Evolutionary conservation across 2,888 invertebrate species (phyloP).

Genomic region (Melanchra persicariae): DNA sequence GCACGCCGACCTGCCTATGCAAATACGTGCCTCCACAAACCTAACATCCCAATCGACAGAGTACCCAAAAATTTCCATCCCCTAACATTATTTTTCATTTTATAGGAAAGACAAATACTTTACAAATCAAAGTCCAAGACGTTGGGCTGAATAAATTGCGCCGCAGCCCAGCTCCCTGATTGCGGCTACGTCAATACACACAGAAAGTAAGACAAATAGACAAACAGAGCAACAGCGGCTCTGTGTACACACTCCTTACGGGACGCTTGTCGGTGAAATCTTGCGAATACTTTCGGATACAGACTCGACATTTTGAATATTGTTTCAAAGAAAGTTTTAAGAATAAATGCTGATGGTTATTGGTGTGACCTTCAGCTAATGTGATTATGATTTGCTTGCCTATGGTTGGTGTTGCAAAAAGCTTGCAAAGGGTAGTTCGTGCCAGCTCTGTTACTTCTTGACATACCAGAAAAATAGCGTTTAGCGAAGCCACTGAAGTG

Average conservation of each 20-base stretch:
- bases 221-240: conserved; percentile 55
- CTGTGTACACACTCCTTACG: conserved; percentile 58
- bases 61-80: conserved; percentile 41
- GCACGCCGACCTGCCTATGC: not conserved
- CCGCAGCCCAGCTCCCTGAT: conserved; percentile 62
- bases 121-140: conserved; percentile 72
- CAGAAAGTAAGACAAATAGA: conserved; percentile 63
- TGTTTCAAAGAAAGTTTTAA: conserved; percentile 28
- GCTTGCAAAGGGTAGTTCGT: not conserved
- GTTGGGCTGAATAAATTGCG: conserved; percentile 71
- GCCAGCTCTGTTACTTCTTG: not conserved
- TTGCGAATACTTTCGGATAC: conserved; percentile 51
- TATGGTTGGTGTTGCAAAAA: not conserved
- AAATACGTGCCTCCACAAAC: not conserved
- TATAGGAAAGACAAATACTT: conserved; percentile 71
- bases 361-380: conserved; percentile 2
- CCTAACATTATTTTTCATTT: conserved; percentile 62
- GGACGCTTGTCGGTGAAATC: conserved; percentile 50
- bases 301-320: conserved; percentile 32
- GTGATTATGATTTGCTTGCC: not conserved
- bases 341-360: conserved; percentile 1
- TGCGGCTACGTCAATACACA: conserved; percentile 65
- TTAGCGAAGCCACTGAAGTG: no score
- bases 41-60: conserved; percentile 1
- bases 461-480: no score